Evolutionary conservation across 2,888 invertebrate species (phyloP).

Genomic region (Leptogaster cylindrica): DNA sequence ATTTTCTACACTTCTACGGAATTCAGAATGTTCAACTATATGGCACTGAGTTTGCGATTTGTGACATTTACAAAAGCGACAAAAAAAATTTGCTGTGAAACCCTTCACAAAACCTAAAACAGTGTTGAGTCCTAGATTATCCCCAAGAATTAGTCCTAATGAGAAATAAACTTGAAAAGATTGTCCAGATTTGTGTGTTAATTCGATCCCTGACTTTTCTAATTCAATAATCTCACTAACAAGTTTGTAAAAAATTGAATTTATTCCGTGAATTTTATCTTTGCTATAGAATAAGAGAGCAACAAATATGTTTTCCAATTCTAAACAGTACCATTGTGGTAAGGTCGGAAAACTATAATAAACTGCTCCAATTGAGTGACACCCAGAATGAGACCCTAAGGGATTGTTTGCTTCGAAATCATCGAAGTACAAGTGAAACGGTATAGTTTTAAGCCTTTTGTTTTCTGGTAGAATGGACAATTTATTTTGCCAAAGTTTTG

Average conservation of each 20-base stretch:
- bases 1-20: no score
- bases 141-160: conserved; percentile 9
- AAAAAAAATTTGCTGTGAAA: conserved; percentile 14
- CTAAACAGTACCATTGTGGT: neutral
- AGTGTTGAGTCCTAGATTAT: conserved; percentile 41
- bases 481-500: neutral
- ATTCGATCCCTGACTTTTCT: neutral
- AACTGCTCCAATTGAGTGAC: neutral
- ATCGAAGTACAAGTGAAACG: neutral
- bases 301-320: neutral
- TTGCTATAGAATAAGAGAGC: neutral
- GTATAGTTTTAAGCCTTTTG: neutral
- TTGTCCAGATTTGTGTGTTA: neutral
- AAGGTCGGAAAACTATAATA: neutral
- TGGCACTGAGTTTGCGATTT: no score
- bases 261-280: neutral
- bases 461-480: neutral
- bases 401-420: neutral
- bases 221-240: neutral
- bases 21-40: no score
- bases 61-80: conserved; percentile 42
- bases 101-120: conserved; percentile 20
- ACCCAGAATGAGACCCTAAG: neutral
- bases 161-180: neutral
- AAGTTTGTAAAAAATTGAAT: neutral